Evolutionary conservation across 2,113 vertebrate genomes (phyloP).

Genomic region (Euleptes europaea): DNA sequence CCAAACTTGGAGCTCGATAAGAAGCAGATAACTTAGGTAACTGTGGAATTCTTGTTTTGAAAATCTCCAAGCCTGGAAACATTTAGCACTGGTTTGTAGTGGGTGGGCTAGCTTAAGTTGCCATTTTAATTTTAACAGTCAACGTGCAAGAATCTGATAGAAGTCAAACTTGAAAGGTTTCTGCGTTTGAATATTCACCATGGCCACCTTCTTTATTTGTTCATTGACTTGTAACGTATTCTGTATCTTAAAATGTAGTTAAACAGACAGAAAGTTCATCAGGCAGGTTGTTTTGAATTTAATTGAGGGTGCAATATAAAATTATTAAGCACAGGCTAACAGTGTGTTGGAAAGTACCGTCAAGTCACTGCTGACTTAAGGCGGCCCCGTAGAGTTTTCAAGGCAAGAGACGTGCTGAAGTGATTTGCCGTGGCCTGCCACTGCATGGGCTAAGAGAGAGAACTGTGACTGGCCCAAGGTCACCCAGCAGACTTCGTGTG

Average conservation of each 20-base stretch:
- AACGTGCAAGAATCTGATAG: constrained; percentile 34
- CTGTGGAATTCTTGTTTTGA: constrained; percentile 67
- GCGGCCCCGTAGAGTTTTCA: too few species aligned
- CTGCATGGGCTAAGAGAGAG: too few species aligned
- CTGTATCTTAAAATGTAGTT: neutral
- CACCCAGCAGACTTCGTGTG: too few species aligned
- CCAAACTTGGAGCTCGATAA: constrained; percentile 76
- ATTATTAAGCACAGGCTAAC: neutral
- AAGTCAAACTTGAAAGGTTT: neutral
- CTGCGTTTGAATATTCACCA: neutral
- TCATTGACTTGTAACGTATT: neutral
- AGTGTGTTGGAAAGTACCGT: neutral
- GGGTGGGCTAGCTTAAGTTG: constrained; percentile 48
- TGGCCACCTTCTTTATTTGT: neutral
- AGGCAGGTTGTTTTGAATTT: neutral
- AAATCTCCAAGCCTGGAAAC: constrained; percentile 50
- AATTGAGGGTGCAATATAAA: neutral
- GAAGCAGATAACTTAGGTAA: constrained; percentile 79
- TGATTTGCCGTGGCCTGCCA: too few species aligned
- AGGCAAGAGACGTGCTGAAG: too few species aligned
- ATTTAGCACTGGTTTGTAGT: constrained; percentile 28
- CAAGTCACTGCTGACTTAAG: too few species aligned
- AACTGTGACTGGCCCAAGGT: too few species aligned
- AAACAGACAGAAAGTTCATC: neutral
- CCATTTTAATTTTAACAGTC: constrained; percentile 36